Evolutionary conservation across 2,113 vertebrate species (phyloP).

Genomic region (Camarhynchus parvulus): DNA sequence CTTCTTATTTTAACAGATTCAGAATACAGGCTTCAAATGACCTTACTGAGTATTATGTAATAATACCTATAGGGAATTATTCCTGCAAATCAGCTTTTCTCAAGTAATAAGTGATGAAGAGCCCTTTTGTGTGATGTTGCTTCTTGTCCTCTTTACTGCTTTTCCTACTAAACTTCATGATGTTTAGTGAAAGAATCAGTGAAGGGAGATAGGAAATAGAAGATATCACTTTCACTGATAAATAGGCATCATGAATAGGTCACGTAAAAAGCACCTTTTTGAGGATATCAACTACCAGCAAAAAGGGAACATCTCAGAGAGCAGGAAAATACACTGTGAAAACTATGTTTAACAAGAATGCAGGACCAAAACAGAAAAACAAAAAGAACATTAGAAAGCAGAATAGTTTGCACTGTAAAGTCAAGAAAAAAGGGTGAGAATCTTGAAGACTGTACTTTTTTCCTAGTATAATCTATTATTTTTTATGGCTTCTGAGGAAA

Average conservation of each 20-base stretch:
- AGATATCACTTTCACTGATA: not conserved
- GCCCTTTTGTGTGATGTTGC: not conserved
- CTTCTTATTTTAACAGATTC: slow-evolving; percentile 30
- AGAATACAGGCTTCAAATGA: slow-evolving; percentile 17
- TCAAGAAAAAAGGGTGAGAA: not conserved
- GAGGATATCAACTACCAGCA: not conserved
- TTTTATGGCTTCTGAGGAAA: not conserved
- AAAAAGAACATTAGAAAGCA: not conserved
- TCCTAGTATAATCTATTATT: not conserved
- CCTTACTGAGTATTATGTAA: slow-evolving; percentile 26
- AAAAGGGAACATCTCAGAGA: not conserved
- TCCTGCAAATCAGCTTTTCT: slow-evolving; percentile 47
- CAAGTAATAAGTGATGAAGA: not conserved
- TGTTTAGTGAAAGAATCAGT: not conserved
- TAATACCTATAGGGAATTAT: slow-evolving; percentile 22
- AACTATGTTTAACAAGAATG: not conserved
- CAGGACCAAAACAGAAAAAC: not conserved
- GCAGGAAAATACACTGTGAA: not conserved
- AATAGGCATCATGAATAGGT: not conserved
- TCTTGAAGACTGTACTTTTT: not conserved
- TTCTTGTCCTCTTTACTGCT: not conserved
- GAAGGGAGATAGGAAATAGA: not conserved
- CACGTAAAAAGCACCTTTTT: not conserved
- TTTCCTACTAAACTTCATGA: not conserved
- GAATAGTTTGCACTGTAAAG: not conserved